Conservation (phyloP, 2,888 invertebrate species). For the Enchytraeus crypticus region DNA sequence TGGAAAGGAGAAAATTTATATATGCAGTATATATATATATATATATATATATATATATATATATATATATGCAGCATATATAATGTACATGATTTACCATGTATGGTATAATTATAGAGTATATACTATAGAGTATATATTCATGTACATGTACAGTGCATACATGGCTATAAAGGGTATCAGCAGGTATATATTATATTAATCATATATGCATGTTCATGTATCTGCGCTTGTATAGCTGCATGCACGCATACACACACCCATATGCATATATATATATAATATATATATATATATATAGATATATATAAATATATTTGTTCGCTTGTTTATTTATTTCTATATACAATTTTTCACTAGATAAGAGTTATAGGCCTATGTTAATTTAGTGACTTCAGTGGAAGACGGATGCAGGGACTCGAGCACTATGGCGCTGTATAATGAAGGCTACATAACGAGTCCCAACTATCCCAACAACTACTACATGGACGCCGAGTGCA, state of each 20-base stretch:
- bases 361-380: background rate
- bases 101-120: no score
- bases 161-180: no score
- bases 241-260: background rate
- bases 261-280: background rate
- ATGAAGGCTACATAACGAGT: constrained; percentile 23
- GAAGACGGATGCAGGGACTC: background rate
- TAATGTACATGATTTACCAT: no score
- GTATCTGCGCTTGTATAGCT: no score
- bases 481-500: constrained; percentile 21
- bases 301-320: no score
- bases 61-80: constrained; percentile 5
- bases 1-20: background rate
- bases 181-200: no score
- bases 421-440: background rate
- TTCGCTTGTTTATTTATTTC: background rate
- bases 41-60: constrained; percentile 4
- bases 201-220: no score
- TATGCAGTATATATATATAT: background rate
- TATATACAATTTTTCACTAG: background rate
- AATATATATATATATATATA: no score
- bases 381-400: background rate
- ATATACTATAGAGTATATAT: no score
- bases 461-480: constrained; percentile 27
- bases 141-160: no score